A percentile compares a stretch with the other conserved stretches of the same genome.
Conservation (phyloP, 2,113 vertebrate species). For the crab-eating macaque (Macaca fascicularis) region T2T-MFA8v1.1 NC_088386.1:66035001-66035500, state of each 20-base stretch:
- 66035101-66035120: neutral
- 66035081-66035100: neutral
- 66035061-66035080: neutral
- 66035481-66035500: neutral
- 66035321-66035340: neutral
- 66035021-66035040: no score
- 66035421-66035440: neutral
- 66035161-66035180: neutral
- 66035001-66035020: no score
- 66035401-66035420: neutral
- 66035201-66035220: neutral
- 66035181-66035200: neutral
- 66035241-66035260: neutral
- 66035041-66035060: neutral
- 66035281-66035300: neutral
- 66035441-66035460: neutral
- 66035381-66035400: neutral
- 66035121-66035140: neutral
- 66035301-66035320: neutral
- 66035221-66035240: neutral
- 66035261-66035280: neutral
- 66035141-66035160: neutral
- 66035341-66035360: neutral
- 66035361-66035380: neutral
- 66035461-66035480: neutral